These are phyloP conservation scores for Yasuhikotakia modesta DNA, from an alignment of 2,797 vertebrate genomes.

Conservation along the genomic window DNA sequence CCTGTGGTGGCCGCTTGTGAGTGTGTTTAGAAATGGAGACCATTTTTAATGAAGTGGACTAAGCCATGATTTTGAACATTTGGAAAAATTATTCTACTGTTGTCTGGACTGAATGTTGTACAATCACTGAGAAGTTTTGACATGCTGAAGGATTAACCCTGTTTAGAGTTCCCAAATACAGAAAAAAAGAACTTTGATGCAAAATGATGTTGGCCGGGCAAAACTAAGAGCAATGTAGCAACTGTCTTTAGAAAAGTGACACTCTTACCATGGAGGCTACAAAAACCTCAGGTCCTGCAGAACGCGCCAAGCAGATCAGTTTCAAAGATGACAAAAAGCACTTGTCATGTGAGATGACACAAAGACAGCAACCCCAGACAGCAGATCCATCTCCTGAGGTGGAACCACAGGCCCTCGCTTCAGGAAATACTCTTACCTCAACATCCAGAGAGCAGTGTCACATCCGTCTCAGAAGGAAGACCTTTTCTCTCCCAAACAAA, in stretches of 20 bases:
- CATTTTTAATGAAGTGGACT: slow-evolving; percentile 26
- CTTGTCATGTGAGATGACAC: slow-evolving; percentile 42
- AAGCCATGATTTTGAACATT: slow-evolving; percentile 27
- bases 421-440: slow-evolving; percentile 76
- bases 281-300: slow-evolving; percentile 86
- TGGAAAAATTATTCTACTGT: slow-evolving; percentile 30
- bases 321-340: slow-evolving; percentile 46
- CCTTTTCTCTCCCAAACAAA: slow-evolving; percentile 83
- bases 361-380: slow-evolving; percentile 42
- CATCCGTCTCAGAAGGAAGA: slow-evolving; percentile 79
- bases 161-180: slow-evolving; percentile 18
- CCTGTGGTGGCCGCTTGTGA: slow-evolving; percentile 37
- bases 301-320: slow-evolving; percentile 79
- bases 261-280: slow-evolving; percentile 89
- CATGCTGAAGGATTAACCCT: slow-evolving; percentile 28
- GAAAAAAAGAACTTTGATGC: slow-evolving; percentile 26
- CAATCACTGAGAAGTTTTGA: slow-evolving; percentile 32
- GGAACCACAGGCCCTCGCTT: slow-evolving; percentile 78
- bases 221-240: slow-evolving; percentile 82
- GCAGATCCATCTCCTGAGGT: slow-evolving; percentile 73
- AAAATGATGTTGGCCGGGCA: not conserved
- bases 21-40: slow-evolving; percentile 38
- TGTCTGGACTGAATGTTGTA: slow-evolving; percentile 39
- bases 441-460: slow-evolving; percentile 78
- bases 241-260: slow-evolving; percentile 73